Conservation (phyloP, 2,113 vertebrate species). For the Scomber japonicus region DNA sequence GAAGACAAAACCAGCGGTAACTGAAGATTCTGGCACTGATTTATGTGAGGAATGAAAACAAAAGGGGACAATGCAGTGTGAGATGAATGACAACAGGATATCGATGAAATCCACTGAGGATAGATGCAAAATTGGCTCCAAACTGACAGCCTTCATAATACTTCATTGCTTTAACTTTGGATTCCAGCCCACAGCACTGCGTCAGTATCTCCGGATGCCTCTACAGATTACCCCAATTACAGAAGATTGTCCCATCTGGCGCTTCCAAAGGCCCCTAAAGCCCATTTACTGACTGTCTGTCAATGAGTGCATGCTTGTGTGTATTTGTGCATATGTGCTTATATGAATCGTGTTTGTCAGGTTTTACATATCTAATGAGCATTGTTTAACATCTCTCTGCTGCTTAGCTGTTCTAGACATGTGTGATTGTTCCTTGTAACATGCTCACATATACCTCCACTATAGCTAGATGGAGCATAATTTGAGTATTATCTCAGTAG, state of each 20-base stretch:
- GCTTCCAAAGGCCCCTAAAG: constrained; percentile 44
- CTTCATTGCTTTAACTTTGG: constrained; percentile 31
- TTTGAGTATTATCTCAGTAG: constrained; percentile 18
- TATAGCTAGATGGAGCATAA: constrained; percentile 24
- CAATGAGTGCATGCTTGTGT: constrained; percentile 27
- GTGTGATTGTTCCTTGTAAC: not conserved
- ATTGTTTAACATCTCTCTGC: constrained; percentile 15
- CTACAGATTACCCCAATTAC: constrained; percentile 65
- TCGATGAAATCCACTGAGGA: constrained; percentile 36
- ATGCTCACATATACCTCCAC: not conserved
- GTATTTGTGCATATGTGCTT: constrained; percentile 7
- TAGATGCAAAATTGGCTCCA: constrained; percentile 18
- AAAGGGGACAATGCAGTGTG: constrained; percentile 17
- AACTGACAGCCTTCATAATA: constrained; percentile 30
- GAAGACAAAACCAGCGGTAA: constrained; percentile 49
- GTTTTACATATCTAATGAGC: constrained; percentile 27
- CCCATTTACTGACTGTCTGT: constrained; percentile 27
- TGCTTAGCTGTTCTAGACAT: constrained; percentile 24
- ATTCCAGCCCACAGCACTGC: constrained; percentile 36
- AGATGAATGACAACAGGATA: constrained; percentile 31
- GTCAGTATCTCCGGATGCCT: constrained; percentile 37
- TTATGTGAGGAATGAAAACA: constrained; percentile 55
- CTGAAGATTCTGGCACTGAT: constrained; percentile 32
- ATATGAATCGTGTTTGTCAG: constrained; percentile 9
- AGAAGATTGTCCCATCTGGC: constrained; percentile 64